Conservation (phyloP, 2,797 vertebrate genomes). For the Gallinago stenura region DNA sequence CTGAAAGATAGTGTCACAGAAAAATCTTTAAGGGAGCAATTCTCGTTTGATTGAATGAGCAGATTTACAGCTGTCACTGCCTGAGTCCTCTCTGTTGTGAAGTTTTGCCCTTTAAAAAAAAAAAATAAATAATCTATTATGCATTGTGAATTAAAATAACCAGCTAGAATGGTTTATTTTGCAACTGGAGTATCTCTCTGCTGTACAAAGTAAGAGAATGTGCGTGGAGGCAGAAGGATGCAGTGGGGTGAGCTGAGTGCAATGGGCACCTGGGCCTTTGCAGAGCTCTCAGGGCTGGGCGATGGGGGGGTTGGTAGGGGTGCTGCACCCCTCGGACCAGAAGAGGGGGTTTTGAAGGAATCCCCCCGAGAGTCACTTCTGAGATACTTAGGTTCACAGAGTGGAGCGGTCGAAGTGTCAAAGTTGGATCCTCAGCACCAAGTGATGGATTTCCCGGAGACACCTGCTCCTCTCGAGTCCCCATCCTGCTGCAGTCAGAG, state of each 20-base stretch:
- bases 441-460: not conserved
- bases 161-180: not conserved
- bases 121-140: not conserved
- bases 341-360: not conserved
- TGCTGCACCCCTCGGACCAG: not conserved
- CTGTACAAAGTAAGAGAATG: not conserved
- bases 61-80: not conserved
- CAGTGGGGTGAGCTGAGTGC: not conserved
- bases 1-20: not conserved
- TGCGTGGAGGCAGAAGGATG: not conserved
- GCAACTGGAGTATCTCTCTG: not conserved
- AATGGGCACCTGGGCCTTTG: too few relatives aligned
- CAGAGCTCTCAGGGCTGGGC: not conserved
- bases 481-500: not conserved
- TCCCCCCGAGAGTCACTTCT: not conserved
- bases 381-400: not conserved
- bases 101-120: not conserved
- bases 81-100: not conserved
- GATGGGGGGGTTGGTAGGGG: not conserved
- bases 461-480: not conserved
- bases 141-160: not conserved
- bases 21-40: not conserved
- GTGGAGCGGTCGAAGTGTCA: not conserved
- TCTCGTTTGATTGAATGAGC: not conserved
- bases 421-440: not conserved